A percentile compares a stretch with the other conserved stretches of the same genome.
Evolutionary conservation across 2,888 invertebrate species (phyloP).

Genomic region (Eristalis intricaria): DNA sequence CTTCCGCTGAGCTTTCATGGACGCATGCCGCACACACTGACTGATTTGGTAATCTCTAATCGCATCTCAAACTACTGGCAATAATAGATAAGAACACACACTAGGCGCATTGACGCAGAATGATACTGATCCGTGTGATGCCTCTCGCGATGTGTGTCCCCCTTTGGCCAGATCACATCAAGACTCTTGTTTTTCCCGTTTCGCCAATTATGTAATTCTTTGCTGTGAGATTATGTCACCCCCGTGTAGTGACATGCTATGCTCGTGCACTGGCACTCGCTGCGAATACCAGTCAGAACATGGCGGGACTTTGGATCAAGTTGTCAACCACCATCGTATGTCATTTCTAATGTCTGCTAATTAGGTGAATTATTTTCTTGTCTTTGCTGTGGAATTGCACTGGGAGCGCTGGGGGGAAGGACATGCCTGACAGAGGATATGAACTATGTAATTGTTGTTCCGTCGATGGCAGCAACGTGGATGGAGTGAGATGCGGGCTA

Average conservation of each 20-base stretch:
- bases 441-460: neutral
- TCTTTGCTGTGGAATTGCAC: constrained; percentile 1
- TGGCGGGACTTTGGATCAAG: constrained; percentile 50
- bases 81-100: constrained; percentile 51
- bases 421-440: neutral
- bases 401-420: neutral
- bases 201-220: constrained; percentile 66
- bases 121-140: constrained; percentile 32
- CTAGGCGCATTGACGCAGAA: constrained; percentile 22
- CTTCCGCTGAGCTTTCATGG: constrained; percentile 19
- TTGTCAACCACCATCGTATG: constrained; percentile 42
- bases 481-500: neutral
- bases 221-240: constrained; percentile 54
- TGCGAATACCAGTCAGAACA: constrained; percentile 22
- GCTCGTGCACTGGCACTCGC: constrained; percentile 9
- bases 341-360: constrained; percentile 46
- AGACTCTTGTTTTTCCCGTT: constrained; percentile 54
- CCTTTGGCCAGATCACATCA: neutral
- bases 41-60: constrained; percentile 59
- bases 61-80: constrained; percentile 57
- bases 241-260: constrained; percentile 53
- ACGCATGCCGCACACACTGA: neutral
- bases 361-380: constrained; percentile 42
- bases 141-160: neutral
- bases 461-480: neutral